These are phyloP conservation scores for Cladorhizidae sp. DNA, from an alignment of 37 sponge, comb jelly and placozoan genomes.

Conservation along the genomic window DNA sequence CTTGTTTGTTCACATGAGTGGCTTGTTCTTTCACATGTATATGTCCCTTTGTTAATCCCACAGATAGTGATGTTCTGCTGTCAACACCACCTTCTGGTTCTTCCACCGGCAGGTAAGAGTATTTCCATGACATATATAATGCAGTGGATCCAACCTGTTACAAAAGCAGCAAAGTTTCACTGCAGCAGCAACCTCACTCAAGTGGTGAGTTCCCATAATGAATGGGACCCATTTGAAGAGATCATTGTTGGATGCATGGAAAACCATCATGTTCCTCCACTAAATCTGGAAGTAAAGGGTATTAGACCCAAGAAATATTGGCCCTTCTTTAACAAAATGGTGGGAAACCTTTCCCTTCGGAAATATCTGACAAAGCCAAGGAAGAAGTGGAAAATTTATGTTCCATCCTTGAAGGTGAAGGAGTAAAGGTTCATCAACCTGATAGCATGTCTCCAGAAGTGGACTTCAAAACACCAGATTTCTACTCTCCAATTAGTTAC, in stretches of 20 bases:
- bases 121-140: too few relatives aligned
- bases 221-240: too few relatives aligned
- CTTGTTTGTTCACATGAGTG: too few relatives aligned
- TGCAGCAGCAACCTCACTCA: too few relatives aligned
- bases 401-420: constrained; percentile 50
- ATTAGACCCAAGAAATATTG: constrained; percentile 46
- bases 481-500: constrained; percentile 34
- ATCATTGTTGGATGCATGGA: constrained; percentile 69
- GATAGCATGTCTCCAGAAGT: constrained; percentile 34
- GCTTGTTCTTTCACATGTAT: too few relatives aligned
- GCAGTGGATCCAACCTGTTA: too few relatives aligned
- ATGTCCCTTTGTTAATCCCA: too few relatives aligned
- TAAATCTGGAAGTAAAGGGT: constrained; percentile 64
- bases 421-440: constrained; percentile 66
- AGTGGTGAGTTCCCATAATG: too few relatives aligned
- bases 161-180: too few relatives aligned
- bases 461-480: constrained; percentile 74
- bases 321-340: constrained; percentile 51
- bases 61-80: too few relatives aligned
- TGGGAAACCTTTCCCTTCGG: constrained; percentile 51
- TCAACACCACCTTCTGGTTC: too few relatives aligned
- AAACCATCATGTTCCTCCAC: constrained; percentile 52
- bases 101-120: too few relatives aligned
- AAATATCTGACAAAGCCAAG: constrained; percentile 33
- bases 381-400: constrained; percentile 69